Evolutionary conservation across 2,113 vertebrate genomes (phyloP), one percentile per base, ranked within the genome.

Genomic region (Cervus canadensis): DNA sequence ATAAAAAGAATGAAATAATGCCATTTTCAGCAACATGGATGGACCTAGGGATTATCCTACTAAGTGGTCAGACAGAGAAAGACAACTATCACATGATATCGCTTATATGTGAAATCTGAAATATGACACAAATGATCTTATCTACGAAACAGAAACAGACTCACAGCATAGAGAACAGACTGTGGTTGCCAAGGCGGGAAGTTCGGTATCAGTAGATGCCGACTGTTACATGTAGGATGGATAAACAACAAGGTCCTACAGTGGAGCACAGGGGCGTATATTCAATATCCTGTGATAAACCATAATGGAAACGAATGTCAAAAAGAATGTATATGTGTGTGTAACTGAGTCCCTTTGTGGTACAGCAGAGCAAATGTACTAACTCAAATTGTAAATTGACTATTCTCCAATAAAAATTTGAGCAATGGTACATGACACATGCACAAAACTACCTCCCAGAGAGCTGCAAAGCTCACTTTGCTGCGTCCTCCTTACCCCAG

Each of bases 141-240:
- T 21, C 45, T 33, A 12, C 9, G 19, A 6, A 12, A 33, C 7
- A 50, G 78, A 33, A 30, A 33, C 28, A 33, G 78, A 30, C 28
- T 81, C 45, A 21, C 28, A 2, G 1, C 45, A 6, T 1, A 33
- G 16, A 33, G 45, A 33, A 7, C 78, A 52, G 28, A 19, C 9
- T 21, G 30, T n/a, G 62, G 62, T 17, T 8, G 30, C 15, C 30
- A 33, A 33, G 60, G 13, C 30, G 3, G 62, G 62, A 33, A n/a
- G 3, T 7, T 33, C 7, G 30, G 62, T 30, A 33, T 64, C 30
- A 8, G 15, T 50, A 50, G 12, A 50, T 50, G 48, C 48, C 12
- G 3, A 50, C 48, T 36, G 17, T 33, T 81, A 6, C 0, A 50
- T 5, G 11, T 0, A 33, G 28, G 45, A 12, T 0, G 1, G 78